Base-by-base conservation (phyloP, 2,888 invertebrate genomes). In the Epistrophe grossulariae region DNA sequence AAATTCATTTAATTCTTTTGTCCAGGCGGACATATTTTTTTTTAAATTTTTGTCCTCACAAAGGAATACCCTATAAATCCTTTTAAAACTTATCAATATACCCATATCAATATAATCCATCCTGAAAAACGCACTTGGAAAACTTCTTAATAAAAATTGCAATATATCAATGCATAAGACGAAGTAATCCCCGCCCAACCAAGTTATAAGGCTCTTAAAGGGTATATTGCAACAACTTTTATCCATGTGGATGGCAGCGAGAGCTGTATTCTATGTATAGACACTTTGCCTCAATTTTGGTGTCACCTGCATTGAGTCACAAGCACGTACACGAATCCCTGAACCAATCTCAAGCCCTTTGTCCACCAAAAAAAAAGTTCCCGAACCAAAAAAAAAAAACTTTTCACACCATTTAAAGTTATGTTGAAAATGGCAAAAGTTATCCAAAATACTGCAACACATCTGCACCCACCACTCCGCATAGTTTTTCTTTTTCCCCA, bases 401-500 rank as follows among this genome's bases (percentile, higher is more conserved):
- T 77, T 72, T 84, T 84, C 84, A 81, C 84, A 84, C 84, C 77
- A 81, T 81, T 81, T 76, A 84, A 77, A 72, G 81, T 74, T 77
- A 59, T 45, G 72, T 77, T 84, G 80, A 80, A 80, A 84, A 84
- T 84, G 66, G 84, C 84, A 72, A 84, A 84, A 84, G 84, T 84
- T 84, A 72, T 50, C 84, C 77, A 45, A 84, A 84, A 84, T 68
- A 84, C 84, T 84, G 84, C 84, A 84, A 77, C 84, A 81, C 80
- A 80, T 80, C 80, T 79, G 74, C 79, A 74, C 79, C 74, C 74
- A 68, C 62, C 70, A 60, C 73, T 55, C 79, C 52, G 70, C 79
- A 48, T 48, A 48, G 57, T 59, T 38, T 52, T 52, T 17, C 57
- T 52, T 60, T n/a, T 15, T 3, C 19, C 4, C 43, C 15, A 11